Conservation (phyloP, 2,113 vertebrate genomes). For the Eulemur macaco region DNA sequence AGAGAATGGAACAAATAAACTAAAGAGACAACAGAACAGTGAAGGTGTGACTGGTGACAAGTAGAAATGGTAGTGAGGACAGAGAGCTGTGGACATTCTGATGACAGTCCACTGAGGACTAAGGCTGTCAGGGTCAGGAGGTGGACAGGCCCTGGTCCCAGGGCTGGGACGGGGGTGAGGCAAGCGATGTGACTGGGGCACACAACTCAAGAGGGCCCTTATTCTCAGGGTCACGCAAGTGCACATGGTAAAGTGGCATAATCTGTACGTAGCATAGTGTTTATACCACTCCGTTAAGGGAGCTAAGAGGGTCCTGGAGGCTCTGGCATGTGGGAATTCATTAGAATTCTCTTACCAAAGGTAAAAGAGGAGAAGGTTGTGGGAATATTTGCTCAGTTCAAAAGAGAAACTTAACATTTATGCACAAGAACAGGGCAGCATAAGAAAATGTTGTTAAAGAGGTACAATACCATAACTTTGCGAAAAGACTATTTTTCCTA, state of each 20-base stretch:
- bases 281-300: background rate
- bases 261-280: accelerated
- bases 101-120: background rate
- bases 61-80: background rate
- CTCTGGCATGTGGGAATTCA: background rate
- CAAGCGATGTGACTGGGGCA: background rate
- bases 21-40: background rate
- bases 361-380: background rate
- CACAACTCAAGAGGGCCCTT: background rate
- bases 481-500: background rate
- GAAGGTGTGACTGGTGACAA: background rate
- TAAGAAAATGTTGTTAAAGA: background rate
- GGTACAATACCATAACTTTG: background rate
- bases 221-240: background rate
- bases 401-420: background rate
- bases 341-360: background rate
- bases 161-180: background rate
- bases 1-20: background rate
- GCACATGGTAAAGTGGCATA: too few species aligned
- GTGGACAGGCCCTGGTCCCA: background rate
- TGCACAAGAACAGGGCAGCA: background rate
- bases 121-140: background rate
- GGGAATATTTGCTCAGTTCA: background rate
- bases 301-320: background rate
- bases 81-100: background rate